Evolutionary conservation across 1,140 invertebrate genomes (phyloP).

Genomic region (Lanistes nyassanus): DNA sequence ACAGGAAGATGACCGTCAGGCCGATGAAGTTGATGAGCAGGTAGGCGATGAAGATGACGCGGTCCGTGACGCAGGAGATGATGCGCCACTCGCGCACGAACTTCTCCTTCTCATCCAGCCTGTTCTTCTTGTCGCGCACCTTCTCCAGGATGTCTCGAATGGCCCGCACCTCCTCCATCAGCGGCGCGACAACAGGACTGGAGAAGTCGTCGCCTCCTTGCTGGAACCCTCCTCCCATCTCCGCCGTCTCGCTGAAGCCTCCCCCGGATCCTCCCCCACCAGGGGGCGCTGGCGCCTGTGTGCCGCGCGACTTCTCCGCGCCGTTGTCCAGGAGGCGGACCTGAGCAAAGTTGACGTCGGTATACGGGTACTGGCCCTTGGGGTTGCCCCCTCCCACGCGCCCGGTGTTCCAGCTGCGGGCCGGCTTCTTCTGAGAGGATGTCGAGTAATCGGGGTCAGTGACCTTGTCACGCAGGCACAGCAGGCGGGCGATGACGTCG

Average conservation of each 20-base stretch:
- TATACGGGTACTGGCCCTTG: constrained; percentile 38
- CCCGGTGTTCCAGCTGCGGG: constrained; percentile 36
- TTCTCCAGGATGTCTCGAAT: constrained; percentile 55
- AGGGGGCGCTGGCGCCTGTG: constrained; percentile 14
- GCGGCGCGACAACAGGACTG: constrained; percentile 23
- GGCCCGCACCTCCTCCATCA: constrained; percentile 50
- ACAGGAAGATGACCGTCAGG: constrained; percentile 58
- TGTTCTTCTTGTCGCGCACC: constrained; percentile 48
- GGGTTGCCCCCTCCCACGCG: constrained; percentile 35
- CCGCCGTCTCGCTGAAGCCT: not conserved
- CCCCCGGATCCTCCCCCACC: not conserved
- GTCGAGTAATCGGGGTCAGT: constrained; percentile 35
- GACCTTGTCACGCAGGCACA: constrained; percentile 36
- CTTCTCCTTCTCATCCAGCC: constrained; percentile 54
- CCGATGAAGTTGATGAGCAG: constrained; percentile 60
- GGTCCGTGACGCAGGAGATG: constrained; percentile 64
- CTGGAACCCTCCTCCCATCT: constrained; percentile 23
- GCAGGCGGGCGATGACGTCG: constrained; percentile 31
- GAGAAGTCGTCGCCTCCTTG: constrained; percentile 34
- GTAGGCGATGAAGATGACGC: constrained; percentile 66
- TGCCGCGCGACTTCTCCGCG: constrained; percentile 25
- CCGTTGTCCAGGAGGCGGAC: constrained; percentile 49
- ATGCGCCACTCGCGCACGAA: constrained; percentile 63
- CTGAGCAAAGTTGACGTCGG: constrained; percentile 41
- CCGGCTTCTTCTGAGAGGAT: constrained; percentile 14